Evolutionary conservation across 2,797 vertebrate species (phyloP), one percentile per base, ranked within the genome.

Genomic region (Taenioides sp.): DNA sequence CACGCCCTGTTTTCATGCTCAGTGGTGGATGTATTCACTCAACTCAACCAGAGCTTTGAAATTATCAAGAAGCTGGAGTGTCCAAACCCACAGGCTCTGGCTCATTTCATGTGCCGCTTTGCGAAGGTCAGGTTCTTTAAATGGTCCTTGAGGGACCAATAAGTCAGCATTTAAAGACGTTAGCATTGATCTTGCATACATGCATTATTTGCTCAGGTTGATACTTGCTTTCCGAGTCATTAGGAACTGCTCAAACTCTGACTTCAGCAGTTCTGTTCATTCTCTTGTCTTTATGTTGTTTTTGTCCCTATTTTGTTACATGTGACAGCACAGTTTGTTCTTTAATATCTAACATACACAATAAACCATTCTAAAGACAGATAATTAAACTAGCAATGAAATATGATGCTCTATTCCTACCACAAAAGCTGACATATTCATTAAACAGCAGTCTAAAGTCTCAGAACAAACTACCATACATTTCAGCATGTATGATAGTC

Each of bases 1-100:
- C 98, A 99, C 1, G 97, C 97, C 70, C 96, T 99, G 75, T 99
- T 99, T 86, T 99, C 98, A 66, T 99, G 97, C 80, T 99, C 98
- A 0, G 98, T 99, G 89, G 98, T 99, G 80, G 98, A 99, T 65
- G 97, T 99, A 86, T 99, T 99, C 86, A 96, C 98, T 66, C 98
- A 99, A 82, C 96, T 99, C 73, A 99, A 98, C 90, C 98, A 99
- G 92, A 99, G 97, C 86, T 99, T 99, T 89, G 97, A 99, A 92
- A 99, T 99, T 77, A 98, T 99, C 86, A 97, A 94, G 92, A 99
- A 99, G 87, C 90, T 99, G 84, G 98, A 99, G 89, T 99, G 98
- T 75, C 98, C 98, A 22, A 98, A 99, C 87, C 98, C 98, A 43
- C 97, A 99, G 89, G 96, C 97, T 23, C 92, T 99, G 12, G 97